phyloP scores from a whole-genome alignment of 1,140 invertebrate genomes.

The Drosophila azteca region DNA sequence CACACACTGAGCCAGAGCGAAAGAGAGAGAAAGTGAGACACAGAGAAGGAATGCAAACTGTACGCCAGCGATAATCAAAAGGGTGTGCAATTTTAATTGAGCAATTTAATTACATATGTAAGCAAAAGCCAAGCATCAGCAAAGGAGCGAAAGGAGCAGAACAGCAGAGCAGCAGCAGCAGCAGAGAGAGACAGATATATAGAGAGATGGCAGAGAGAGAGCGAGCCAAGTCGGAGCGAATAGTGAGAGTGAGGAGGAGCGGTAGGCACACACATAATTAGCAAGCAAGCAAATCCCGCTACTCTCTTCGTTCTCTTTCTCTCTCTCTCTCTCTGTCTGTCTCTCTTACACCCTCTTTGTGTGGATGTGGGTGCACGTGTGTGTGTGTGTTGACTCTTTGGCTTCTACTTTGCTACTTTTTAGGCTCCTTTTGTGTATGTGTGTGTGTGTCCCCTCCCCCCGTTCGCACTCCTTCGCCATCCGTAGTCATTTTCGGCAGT shows the following conservation, averaged over 20 bases:
- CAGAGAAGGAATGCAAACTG: slow-evolving; percentile 20
- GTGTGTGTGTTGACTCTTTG: slow-evolving; percentile 38
- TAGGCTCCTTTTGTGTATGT: slow-evolving; percentile 34
- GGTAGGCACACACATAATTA: slow-evolving; percentile 56
- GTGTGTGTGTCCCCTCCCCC: slow-evolving; percentile 12
- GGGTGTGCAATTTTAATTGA: slow-evolving; percentile 84
- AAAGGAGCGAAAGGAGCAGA: background rate
- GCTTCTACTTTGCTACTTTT: slow-evolving; percentile 24
- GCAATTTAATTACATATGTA: slow-evolving; percentile 84
- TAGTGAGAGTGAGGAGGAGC: background rate
- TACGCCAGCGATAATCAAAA: slow-evolving; percentile 81
- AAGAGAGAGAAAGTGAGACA: background rate
- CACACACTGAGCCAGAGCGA: slow-evolving; percentile 23
- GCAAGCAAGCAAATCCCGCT: slow-evolving; percentile 36
- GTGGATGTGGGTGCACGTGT: slow-evolving; percentile 16
- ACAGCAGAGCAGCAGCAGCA: background rate
- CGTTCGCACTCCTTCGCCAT: background rate
- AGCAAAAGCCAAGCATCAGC: slow-evolving; percentile 59
- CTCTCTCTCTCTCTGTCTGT: background rate
- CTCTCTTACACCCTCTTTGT: too few species aligned
- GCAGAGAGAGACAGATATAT: background rate
- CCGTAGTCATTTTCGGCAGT: slow-evolving; percentile 30
- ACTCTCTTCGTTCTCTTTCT: slow-evolving; percentile 2
- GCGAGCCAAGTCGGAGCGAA: slow-evolving; percentile 1
- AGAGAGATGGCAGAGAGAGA: background rate